These are phyloP conservation scores for Oncorhynchus kisutch DNA, from an alignment of 2,113 vertebrate genomes.

Conservation along the genomic window DNA sequence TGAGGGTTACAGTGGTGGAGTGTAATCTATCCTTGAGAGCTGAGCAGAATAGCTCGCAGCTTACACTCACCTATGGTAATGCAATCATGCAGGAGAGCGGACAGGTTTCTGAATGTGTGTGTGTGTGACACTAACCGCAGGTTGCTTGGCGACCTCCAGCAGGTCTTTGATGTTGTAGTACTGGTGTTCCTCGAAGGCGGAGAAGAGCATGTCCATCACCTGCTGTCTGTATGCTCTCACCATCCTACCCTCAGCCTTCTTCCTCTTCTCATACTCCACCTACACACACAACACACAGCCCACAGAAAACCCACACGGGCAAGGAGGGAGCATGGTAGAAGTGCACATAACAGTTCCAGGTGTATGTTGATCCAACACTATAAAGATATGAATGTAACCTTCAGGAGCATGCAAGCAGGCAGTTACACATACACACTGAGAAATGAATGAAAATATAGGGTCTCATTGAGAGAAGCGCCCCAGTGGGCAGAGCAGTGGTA, in stretches of 20 bases:
- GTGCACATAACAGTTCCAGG: too few relatives aligned
- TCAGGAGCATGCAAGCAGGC: not conserved
- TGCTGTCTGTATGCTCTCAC: constrained; percentile 86
- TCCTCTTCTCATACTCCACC: constrained; percentile 91
- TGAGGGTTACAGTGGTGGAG: too few relatives aligned
- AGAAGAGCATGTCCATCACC: constrained; percentile 95
- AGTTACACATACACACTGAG: not conserved
- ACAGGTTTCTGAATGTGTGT: not conserved
- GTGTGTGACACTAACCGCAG: constrained; percentile 79
- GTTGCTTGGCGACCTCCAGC: constrained; percentile 96
- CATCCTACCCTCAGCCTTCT: constrained; percentile 92
- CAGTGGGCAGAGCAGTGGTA: not conserved
- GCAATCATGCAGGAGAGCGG: constrained; percentile 59
- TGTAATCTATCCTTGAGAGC: too few relatives aligned
- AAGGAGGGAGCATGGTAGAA: not conserved
- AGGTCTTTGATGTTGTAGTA: constrained; percentile 96
- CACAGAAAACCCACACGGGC: not conserved
- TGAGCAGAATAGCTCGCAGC: constrained; percentile 26
- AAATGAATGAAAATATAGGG: too few relatives aligned
- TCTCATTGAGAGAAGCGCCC: not conserved
- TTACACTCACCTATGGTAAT: constrained; percentile 70
- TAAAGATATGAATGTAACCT: not conserved
- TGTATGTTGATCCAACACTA: too few relatives aligned
- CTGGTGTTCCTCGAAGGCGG: constrained; percentile 95
- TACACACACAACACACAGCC: constrained; percentile 41